phyloP scores from a whole-genome alignment of 2,113 vertebrate genomes.

The Odocoileus virginianus region DNA sequence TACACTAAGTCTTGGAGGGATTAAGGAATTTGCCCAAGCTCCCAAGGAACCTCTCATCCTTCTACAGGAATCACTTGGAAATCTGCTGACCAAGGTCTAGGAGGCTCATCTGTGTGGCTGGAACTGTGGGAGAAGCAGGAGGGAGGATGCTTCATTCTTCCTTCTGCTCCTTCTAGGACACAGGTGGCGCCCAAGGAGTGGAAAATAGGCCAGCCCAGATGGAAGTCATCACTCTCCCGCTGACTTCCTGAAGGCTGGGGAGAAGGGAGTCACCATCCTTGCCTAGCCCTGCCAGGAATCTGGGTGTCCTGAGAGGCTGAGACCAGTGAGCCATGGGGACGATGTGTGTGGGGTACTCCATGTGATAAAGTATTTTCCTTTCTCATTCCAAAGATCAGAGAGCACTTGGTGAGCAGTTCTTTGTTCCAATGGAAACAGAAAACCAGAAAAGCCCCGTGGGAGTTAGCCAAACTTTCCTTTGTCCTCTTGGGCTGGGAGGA shows the following conservation, averaged over 20 bases:
- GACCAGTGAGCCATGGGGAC: not conserved
- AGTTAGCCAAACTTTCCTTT: slow-evolving; percentile 46
- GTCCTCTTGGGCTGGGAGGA: not conserved
- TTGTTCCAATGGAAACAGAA: slow-evolving; percentile 69
- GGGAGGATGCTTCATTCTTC: not conserved
- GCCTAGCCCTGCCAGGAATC: slow-evolving; percentile 45
- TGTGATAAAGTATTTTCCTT: slow-evolving; percentile 62
- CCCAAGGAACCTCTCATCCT: not conserved
- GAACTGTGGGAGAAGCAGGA: not conserved
- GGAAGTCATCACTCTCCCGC: slow-evolving; percentile 52
- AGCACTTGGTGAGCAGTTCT: slow-evolving; percentile 45
- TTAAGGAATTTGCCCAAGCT: not conserved
- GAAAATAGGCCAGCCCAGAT: slow-evolving; percentile 51
- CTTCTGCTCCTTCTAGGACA: slow-evolving; percentile 20
- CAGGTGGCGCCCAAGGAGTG: slow-evolving; percentile 53
- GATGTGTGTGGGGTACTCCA: not conserved
- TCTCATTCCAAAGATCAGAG: slow-evolving; percentile 56
- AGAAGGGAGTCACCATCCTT: slow-evolving; percentile 36
- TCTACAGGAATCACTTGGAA: not conserved
- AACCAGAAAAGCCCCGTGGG: slow-evolving; percentile 44
- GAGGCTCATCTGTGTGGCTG: not conserved
- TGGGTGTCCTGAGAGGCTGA: slow-evolving; percentile 29
- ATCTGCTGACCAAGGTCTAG: not conserved
- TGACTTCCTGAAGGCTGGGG: slow-evolving; percentile 14
- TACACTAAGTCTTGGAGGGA: not conserved